Base-by-base conservation (phyloP, 2,888 invertebrate genomes). In the Perdita meconis region DNA sequence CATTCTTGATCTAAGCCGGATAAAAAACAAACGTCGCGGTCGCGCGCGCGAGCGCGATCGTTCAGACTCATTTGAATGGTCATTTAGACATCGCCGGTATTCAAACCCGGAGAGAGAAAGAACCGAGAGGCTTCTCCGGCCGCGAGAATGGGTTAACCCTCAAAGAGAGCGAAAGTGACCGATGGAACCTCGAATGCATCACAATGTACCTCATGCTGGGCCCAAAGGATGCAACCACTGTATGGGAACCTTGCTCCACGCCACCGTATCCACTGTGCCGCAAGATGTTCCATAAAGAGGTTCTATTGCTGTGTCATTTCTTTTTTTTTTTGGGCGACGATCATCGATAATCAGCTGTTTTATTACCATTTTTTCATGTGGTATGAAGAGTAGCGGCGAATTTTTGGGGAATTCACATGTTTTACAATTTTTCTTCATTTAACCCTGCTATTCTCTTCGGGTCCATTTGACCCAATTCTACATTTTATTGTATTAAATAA, bases 21-120 rank as follows among this genome's bases (percentile, higher is more conserved):
- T 80, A 82, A 70, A 77, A 83, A 81, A 83, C 83, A 83, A 83
- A 83, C 72, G 72, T 74, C 71, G 53, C 38, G 53, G 16, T 36
- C 50, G 60, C 50, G 24, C 71, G 53, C 38, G 53, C 13, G 30
- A 42, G 60, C 50, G 24, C 53, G 69, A 57, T 74, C 61, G 61
- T 68, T n/a, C 42, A 69, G 63, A 36, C 68, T 65, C 83, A 65
- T 83, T 76, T 83, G 74, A 83, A 83, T 83, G 81, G 74, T 74
- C 70, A 81, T 83, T 81, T 79, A 70, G 67, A 78, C 65, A 60
- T 74, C 60, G 66, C 59, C 53, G n/a, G 75, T 65, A 78, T 81
- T 76, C 73, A 76, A 42, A n/a, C n/a, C n/a, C n/a, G 4, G 42
- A 19, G 24, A 42, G 63, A 56, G 63, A 68, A 56, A 55, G 68